Conservation (phyloP, 2,888 invertebrate genomes). For the Plebejus melissa region DNA sequence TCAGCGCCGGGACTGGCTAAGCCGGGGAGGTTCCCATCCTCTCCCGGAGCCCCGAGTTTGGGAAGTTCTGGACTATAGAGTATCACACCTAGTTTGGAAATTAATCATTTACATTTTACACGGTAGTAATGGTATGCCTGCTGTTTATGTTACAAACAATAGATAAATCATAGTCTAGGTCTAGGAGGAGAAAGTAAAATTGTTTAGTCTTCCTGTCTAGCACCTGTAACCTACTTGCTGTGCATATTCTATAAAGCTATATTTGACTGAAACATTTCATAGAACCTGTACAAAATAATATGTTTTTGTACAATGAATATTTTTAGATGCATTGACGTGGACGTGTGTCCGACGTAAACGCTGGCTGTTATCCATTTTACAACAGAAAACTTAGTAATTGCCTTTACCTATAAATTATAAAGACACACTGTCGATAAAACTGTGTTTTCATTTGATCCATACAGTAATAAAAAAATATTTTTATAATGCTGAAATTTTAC, state of each 20-base stretch:
- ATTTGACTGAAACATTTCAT: background rate
- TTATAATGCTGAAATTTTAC: background rate
- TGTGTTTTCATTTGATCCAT: background rate
- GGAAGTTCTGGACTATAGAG: no score
- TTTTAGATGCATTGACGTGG: slow-evolving; percentile 6
- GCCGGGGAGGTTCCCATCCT: no score
- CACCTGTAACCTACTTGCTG: slow-evolving; percentile 2
- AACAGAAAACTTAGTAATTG: slow-evolving; percentile 8
- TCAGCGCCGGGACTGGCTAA: no score
- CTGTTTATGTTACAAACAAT: background rate
- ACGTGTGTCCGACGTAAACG: slow-evolving; percentile 1
- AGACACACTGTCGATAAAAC: background rate
- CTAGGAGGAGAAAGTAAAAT: slow-evolving; percentile 6
- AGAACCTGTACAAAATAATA: background rate
- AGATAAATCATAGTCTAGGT: background rate
- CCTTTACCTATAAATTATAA: background rate
- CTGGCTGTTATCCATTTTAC: background rate
- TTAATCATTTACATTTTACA: background rate
- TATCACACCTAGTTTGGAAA: background rate
- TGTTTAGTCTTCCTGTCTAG: background rate
- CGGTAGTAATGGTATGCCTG: background rate
- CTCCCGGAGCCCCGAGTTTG: no score
- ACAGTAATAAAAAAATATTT: background rate
- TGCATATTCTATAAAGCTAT: background rate
- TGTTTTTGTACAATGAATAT: background rate